phyloP scores from a whole-genome alignment of 2,888 invertebrate species.

The Phortica okadai region DNA sequence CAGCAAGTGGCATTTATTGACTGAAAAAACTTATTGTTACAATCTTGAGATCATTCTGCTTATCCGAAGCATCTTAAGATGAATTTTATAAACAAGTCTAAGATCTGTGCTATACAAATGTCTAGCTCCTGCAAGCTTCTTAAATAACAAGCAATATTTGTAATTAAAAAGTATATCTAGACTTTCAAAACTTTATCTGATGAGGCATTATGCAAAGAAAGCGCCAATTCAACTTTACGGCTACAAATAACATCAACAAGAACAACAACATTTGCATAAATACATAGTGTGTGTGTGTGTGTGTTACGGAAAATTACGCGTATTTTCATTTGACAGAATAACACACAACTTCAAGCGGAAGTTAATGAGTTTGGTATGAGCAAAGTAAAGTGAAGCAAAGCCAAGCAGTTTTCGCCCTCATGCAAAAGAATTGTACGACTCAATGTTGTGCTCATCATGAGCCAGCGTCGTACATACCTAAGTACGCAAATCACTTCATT shows the following conservation, averaged over 20 bases:
- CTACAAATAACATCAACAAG: constrained; percentile 44
- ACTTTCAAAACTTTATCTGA: neutral
- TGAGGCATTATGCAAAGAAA: neutral
- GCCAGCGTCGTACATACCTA: neutral
- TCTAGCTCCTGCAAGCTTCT: neutral
- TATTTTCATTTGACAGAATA: constrained; percentile 16
- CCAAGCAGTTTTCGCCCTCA: constrained; percentile 19
- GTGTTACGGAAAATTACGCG: neutral
- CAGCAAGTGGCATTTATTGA: too few species aligned
- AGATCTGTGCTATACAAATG: too few species aligned
- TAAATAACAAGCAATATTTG: neutral
- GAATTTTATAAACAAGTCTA: too few species aligned
- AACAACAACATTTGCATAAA: constrained; percentile 67
- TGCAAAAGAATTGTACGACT: constrained; percentile 1
- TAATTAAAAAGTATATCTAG: neutral
- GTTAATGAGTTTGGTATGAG: constrained; percentile 57
- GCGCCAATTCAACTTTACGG: constrained; percentile 24
- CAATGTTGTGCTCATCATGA: too few species aligned
- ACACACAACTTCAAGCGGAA: constrained; percentile 57
- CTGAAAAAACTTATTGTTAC: too few species aligned
- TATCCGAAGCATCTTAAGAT: too few species aligned
- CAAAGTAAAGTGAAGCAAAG: constrained; percentile 13
- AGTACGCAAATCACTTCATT: constrained; percentile 73
- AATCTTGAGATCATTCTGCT: too few species aligned
- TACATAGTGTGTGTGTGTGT: constrained; percentile 23